These are phyloP conservation scores for Aleiodes leptofemur DNA, from an alignment of 2,888 invertebrate genomes.

Conservation along the genomic window DNA sequence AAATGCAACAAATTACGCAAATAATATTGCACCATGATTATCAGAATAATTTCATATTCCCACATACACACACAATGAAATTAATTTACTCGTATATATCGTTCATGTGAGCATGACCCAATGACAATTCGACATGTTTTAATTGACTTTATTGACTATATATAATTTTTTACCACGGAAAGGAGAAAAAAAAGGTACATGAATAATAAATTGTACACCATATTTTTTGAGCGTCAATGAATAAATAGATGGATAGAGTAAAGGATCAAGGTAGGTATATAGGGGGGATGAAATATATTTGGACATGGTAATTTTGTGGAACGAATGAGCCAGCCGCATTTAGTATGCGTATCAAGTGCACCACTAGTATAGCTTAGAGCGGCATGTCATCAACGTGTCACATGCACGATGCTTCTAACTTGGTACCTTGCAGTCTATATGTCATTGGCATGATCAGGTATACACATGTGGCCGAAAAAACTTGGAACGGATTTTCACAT, in stretches of 20 bases:
- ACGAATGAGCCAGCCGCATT: conserved; percentile 64
- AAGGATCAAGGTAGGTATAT: conserved; percentile 45
- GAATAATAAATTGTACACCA: no score
- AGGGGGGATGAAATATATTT: conserved; percentile 58
- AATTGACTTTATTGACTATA: no score
- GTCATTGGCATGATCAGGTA: conserved; percentile 29
- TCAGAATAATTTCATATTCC: conserved; percentile 53
- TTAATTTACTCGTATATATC: conserved; percentile 4
- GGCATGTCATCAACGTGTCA: conserved; percentile 37
- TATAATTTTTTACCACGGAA: no score
- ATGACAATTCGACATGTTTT: no score
- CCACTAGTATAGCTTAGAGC: conserved; percentile 37
- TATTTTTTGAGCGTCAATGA: conserved; percentile 12
- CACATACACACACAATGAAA: conserved; percentile 31
- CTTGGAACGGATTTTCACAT: conserved; percentile 46
- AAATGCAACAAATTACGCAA: conserved; percentile 56
- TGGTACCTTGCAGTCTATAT: conserved; percentile 28
- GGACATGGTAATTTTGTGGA: conserved; percentile 62
- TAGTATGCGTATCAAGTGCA: conserved; percentile 64
- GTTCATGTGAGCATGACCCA: no score
- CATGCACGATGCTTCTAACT: conserved; percentile 32
- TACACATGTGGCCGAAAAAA: conserved; percentile 37
- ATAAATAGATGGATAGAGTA: conserved; percentile 24
- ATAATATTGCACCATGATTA: conserved; percentile 55
- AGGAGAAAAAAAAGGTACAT: conserved; percentile 6